Conservation (phyloP, 2,888 invertebrate species). For the Leptopilina myrica region DNA sequence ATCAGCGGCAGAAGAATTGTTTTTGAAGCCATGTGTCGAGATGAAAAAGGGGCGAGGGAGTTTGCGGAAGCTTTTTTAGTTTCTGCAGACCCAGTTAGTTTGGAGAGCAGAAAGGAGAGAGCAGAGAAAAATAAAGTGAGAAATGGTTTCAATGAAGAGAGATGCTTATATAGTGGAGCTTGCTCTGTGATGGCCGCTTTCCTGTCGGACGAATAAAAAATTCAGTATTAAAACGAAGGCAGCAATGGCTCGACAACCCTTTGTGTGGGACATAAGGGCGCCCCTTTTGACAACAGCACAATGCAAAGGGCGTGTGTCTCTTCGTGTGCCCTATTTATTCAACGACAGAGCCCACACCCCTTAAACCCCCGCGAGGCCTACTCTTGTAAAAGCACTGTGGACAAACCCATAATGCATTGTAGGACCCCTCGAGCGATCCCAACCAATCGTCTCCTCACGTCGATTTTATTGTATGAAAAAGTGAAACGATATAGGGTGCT, state of each 20-base stretch:
- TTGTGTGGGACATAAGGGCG: conserved; percentile 71
- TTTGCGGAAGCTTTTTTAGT: conserved; percentile 6
- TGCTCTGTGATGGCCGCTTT: conserved; percentile 73
- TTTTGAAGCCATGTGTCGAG: conserved; percentile 51
- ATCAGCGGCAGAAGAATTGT: conserved; percentile 51
- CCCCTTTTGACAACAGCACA: conserved; percentile 68
- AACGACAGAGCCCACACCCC: conserved; percentile 66
- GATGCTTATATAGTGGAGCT: conserved; percentile 46
- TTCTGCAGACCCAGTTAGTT: background rate
- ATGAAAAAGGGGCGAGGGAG: conserved; percentile 40
- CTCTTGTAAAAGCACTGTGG: conserved; percentile 62
- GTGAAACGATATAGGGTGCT: conserved; percentile 67
- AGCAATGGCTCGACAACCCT: conserved; percentile 66
- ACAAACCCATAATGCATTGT: conserved; percentile 71
- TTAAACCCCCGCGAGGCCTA: conserved; percentile 40
- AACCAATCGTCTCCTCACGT: conserved; percentile 72
- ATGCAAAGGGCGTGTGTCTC: conserved; percentile 75
- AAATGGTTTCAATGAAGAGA: conserved; percentile 49
- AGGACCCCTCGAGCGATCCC: conserved; percentile 57
- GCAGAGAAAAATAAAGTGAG: conserved; percentile 51
- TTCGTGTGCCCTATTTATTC: conserved; percentile 75
- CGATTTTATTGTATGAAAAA: conserved; percentile 73
- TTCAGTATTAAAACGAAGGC: conserved; percentile 60
- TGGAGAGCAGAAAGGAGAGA: conserved; percentile 55
- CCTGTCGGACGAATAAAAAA: conserved; percentile 72